Conservation (phyloP, 2,888 invertebrate species). For the Glaucopsyche alexis region DNA sequence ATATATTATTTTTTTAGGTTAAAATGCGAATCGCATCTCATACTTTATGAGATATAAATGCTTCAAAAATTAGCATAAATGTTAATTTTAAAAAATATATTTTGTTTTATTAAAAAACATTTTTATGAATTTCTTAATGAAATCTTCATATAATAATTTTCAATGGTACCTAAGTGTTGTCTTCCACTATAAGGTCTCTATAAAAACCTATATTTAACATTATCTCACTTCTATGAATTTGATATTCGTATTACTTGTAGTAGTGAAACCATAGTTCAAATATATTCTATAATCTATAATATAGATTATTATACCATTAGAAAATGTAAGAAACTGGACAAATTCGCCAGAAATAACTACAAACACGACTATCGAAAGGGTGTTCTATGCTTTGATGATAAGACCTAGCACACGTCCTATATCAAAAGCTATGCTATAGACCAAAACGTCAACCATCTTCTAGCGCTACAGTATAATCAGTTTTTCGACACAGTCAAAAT, state of each 20-base stretch:
- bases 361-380: slow-evolving; percentile 40
- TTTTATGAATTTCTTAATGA: no score
- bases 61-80: background rate
- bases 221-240: background rate
- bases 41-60: no score
- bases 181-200: background rate
- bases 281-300: no score
- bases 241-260: background rate
- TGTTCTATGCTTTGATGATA: slow-evolving; percentile 36
- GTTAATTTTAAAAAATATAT: background rate
- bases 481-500: slow-evolving; percentile 40
- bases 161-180: no score
- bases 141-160: no score
- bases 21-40: background rate
- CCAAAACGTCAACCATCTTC: slow-evolving; percentile 40
- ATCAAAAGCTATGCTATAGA: slow-evolving; percentile 41
- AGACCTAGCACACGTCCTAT: slow-evolving; percentile 49
- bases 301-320: background rate
- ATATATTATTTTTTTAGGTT: background rate
- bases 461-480: slow-evolving; percentile 43
- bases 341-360: background rate
- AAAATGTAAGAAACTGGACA: background rate
- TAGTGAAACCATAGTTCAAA: background rate
- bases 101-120: no score
- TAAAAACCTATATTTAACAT: background rate